Evolutionary conservation across 2,113 vertebrate genomes (phyloP).

Genomic region (Enhydra lutris): DNA sequence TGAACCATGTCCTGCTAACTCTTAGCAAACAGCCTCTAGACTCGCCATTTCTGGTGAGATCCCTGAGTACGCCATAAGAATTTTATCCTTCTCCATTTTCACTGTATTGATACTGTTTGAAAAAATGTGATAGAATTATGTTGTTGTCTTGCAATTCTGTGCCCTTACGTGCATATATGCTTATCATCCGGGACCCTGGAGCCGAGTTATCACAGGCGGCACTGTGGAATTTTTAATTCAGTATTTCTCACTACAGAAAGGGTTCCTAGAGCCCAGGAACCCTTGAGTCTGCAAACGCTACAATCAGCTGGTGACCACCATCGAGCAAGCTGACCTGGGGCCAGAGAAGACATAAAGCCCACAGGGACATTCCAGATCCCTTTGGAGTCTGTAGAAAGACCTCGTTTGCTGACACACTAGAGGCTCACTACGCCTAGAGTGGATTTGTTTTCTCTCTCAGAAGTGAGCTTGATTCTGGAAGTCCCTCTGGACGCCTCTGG

Average conservation of each 20-base stretch:
- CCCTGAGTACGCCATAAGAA: not conserved
- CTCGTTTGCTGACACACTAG: not conserved
- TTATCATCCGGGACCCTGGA: not conserved
- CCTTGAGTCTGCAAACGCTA: not conserved
- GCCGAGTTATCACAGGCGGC: not conserved
- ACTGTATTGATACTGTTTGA: not conserved
- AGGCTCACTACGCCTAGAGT: not conserved
- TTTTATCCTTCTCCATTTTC: not conserved
- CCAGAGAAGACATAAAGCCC: not conserved
- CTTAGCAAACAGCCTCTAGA: not conserved
- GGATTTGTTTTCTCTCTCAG: not conserved
- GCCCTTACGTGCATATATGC: not conserved
- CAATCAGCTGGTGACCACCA: not conserved
- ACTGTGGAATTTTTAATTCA: not conserved
- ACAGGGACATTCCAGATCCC: not conserved
- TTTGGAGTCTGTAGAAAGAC: not conserved
- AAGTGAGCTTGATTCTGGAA: not conserved
- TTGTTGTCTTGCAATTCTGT: rapidly evolving
- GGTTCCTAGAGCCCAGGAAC: not conserved
- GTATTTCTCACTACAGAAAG: not conserved
- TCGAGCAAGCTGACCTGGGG: not conserved
- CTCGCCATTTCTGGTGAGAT: not conserved
- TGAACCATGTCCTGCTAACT: not conserved
- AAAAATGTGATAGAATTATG: not conserved
- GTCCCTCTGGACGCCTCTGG: not conserved